phyloP scores from a whole-genome alignment of 2,113 vertebrate genomes.

The Arizona elegans region DNA sequence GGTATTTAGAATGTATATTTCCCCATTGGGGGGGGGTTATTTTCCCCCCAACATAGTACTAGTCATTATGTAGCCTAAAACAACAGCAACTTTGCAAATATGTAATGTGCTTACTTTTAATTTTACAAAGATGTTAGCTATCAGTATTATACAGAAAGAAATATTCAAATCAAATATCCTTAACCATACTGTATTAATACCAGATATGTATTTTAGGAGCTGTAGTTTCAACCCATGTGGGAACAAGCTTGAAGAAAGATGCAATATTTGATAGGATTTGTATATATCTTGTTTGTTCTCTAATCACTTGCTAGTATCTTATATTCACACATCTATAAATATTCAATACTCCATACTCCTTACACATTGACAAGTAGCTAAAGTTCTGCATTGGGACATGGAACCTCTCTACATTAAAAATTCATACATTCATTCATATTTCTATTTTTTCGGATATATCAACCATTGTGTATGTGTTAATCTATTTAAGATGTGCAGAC shows the following conservation, averaged over 20 bases:
- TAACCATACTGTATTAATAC: neutral
- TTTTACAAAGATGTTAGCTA: neutral
- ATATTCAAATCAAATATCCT: neutral
- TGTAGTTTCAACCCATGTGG: neutral
- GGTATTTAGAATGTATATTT: neutral
- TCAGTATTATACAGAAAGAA: neutral
- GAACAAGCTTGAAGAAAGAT: neutral
- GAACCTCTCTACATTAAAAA: neutral
- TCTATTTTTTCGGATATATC: neutral
- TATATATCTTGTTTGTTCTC: neutral
- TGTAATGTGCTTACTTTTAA: neutral
- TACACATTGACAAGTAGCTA: neutral
- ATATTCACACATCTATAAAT: neutral
- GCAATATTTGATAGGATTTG: neutral
- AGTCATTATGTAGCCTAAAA: neutral
- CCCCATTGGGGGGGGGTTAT: too few relatives aligned
- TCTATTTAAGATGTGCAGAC: neutral
- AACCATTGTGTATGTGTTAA: neutral
- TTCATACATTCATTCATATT: neutral
- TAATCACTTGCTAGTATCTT: neutral
- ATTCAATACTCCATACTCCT: neutral
- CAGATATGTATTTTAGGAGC: neutral
- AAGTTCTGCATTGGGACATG: neutral
- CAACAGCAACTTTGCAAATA: neutral
- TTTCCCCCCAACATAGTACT: neutral